Base-by-base conservation (phyloP, 2,888 invertebrate genomes). In the Drosophila falleni region DNA sequence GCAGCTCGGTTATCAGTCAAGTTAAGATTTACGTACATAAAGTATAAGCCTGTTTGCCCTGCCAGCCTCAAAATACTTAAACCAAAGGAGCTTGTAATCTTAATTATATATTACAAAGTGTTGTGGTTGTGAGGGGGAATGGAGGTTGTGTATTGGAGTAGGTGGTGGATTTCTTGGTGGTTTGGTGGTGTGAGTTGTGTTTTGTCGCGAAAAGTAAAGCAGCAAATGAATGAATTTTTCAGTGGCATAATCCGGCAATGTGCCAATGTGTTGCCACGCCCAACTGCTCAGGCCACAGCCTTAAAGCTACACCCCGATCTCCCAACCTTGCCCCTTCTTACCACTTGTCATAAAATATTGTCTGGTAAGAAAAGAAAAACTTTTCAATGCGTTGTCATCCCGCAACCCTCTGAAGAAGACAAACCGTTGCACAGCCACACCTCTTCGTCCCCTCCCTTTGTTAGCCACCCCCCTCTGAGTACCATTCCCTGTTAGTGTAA, bases 191-290 rank as follows among this genome's bases (percentile, higher is more conserved):
- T 23, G 35, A 33, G 55, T 60, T 69, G 73, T 67, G 78, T 71
- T 74, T 70, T 77, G 80, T 83, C 63, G 64, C 71, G 70, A 71
- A 72, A 80, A 81, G 69, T 76, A 81, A 80, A 78, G 77, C 79
- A 87, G 85, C 85, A 89, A 89, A 87, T 87, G 81, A 87, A 87
- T 87, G 82, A 87, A 87, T 89, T 87, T 87, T 87, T 89, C 86
- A 87, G 89, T 80, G 74, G 81, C 76, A 74, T 89, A 89, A 89
- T 84, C 87, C 89, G 75, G 63, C 81, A 78, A 88, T 84, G 88
- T 80, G 83, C 86, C 84, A 84, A 87, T 84, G 86, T 75, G 81
- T 76, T 84, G 81, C 87, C 85, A 69, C 74, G 73, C 70, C 60
- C 68, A 69, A 49, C 60, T 50, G 59, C 41, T n/a, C 39, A 26